A percentile compares a stretch with the other conserved stretches of the same genome.
These are phyloP conservation scores for Carterocephalus palaemon DNA, from an alignment of 2,888 invertebrate genomes.

Conservation along the genomic window DNA sequence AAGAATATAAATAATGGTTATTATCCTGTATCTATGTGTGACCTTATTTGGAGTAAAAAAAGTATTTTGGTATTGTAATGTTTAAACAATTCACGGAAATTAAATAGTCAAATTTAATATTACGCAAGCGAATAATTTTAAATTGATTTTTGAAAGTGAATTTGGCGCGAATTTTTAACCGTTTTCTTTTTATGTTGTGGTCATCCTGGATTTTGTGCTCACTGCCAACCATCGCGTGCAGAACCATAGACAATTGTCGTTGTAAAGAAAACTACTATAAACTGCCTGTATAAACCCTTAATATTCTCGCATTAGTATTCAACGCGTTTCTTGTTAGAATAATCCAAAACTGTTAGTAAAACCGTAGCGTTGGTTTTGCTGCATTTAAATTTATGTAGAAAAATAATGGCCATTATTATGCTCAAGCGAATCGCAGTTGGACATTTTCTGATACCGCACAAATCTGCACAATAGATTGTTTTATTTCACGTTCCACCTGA, in stretches of 20 bases:
- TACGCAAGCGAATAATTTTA: too few species aligned
- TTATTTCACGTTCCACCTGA: conserved; percentile 2
- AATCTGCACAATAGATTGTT: conserved; percentile 8
- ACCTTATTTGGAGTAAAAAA: too few species aligned
- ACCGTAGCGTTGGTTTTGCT: conserved; percentile 26
- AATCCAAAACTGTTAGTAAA: conserved; percentile 36
- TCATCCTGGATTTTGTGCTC: too few species aligned
- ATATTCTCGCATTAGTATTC: conserved; percentile 35
- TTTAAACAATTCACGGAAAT: too few species aligned
- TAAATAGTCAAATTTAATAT: too few species aligned
- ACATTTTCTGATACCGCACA: conserved; percentile 10
- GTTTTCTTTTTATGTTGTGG: too few species aligned
- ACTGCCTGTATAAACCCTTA: conserved; percentile 31
- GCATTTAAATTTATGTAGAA: conserved; percentile 27
- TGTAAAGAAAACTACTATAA: conserved; percentile 30
- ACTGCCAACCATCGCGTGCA: too few species aligned
- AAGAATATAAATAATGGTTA: too few species aligned
- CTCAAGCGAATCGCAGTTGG: conserved; percentile 16
- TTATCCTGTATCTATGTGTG: too few species aligned
- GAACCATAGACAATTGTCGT: conserved; percentile 19
- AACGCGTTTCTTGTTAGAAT: conserved; percentile 35
- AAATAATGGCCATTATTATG: conserved; percentile 24
- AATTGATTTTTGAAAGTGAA: too few species aligned
- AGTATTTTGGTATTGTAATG: too few species aligned
- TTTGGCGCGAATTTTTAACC: too few species aligned